A percentile compares a stretch with the other conserved stretches of the same genome.
phyloP scores from a whole-genome alignment of 2,113 vertebrate species.

The Sus scrofa region T2T-Sscrofa CM000830.6:129837001-129837500 shows the following conservation, averaged over 20 bases:
- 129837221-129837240: slow-evolving; percentile 60
- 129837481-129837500: neutral
- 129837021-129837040: neutral
- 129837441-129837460: neutral
- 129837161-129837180: slow-evolving; percentile 46
- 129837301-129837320: slow-evolving; percentile 35
- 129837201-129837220: slow-evolving; percentile 40
- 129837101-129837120: neutral
- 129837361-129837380: slow-evolving; percentile 10
- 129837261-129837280: neutral
- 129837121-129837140: neutral
- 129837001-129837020: neutral
- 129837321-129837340: slow-evolving; percentile 48
- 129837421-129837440: neutral
- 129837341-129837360: neutral
- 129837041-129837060: neutral
- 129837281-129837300: neutral
- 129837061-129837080: neutral
- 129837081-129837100: neutral
- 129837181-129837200: slow-evolving; percentile 51
- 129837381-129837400: neutral
- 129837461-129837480: neutral
- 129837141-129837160: slow-evolving; percentile 40
- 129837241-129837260: slow-evolving; percentile 20
- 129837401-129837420: neutral